Base-by-base conservation (phyloP, 2,797 vertebrate genomes). In the Paratrypauchen microcephalus region DNA sequence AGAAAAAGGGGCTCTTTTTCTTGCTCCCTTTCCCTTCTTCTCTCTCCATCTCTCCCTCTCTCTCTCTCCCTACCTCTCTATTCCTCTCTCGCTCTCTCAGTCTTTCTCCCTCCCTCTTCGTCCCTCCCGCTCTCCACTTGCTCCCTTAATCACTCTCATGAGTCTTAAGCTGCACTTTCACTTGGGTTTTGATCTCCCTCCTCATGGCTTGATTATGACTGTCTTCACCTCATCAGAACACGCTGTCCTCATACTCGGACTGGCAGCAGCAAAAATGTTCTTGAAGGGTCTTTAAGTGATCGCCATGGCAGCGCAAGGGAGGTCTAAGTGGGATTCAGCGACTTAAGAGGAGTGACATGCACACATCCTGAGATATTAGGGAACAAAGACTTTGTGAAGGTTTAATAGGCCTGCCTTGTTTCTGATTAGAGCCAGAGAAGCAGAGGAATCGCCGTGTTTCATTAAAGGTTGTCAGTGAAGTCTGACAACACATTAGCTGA, bases 391-490 rank as follows among this genome's bases (percentile, higher is more conserved):
- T 45, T 12, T 21, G 6, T 64, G 62, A 60, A 66, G 72, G 78
- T 82, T 88, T 89, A 84, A 83, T 77, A 68, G 74, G 55, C 78
- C 66, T 76, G 77, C 70, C 66, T 71, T 82, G 63, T 72, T 75
- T 74, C 71, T 84, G 74, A 83, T 85, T 82, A 85, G 77, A 41
- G n/a, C 28, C n/a, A 76, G 69, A 80, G 82, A 84, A 72, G 78
- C 77, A 65, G 72, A 70, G 79, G 83, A 74, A 78, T 77, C 65
- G 70, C 79, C 73, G 67, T 65, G 80, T 85, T 91, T 86, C 78
- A 86, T 89, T 82, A 83, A 64, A 81, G 73, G 75, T 73, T 84
- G 75, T 73, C 86, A 82, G 78, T 52, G 69, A 30, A 77, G 63
- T 72, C 66, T 67, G 76, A 72, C 69, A 73, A 81, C 68, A 72